Conservation (phyloP, 2,888 invertebrate genomes). For the Ophonus ardosiacus region DNA sequence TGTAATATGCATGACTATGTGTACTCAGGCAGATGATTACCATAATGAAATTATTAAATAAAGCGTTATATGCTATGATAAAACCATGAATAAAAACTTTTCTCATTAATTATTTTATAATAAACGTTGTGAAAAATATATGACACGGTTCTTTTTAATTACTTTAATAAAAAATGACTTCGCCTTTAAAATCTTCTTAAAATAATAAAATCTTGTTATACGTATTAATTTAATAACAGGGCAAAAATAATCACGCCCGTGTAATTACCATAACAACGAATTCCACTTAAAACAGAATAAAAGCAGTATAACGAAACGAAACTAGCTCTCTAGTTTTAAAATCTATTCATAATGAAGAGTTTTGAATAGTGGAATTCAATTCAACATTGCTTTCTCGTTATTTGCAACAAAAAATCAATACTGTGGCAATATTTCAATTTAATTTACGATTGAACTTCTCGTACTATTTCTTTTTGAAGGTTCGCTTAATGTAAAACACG, state of each 20-base stretch:
- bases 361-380: not conserved
- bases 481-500: not conserved
- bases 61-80: not conserved
- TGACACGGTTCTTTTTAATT: not conserved
- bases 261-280: not conserved
- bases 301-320: not conserved
- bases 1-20: too few species aligned
- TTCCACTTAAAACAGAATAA: not conserved
- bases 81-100: not conserved
- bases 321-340: conserved; percentile 2
- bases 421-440: conserved; percentile 10
- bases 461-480: not conserved
- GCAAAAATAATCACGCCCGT: not conserved
- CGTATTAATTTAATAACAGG: not conserved
- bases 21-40: too few species aligned
- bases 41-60: not conserved
- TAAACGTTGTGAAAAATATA: not conserved
- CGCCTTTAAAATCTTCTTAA: not conserved
- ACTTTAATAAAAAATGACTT: not conserved
- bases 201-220: not conserved
- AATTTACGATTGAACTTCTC: conserved; percentile 20
- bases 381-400: not conserved
- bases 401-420: conserved; percentile 8
- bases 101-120: not conserved
- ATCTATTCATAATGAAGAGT: not conserved